Evolutionary conservation across 2,113 vertebrate genomes (phyloP), one percentile per base, ranked within the genome.

Genomic region (Halcyon malimbica): DNA sequence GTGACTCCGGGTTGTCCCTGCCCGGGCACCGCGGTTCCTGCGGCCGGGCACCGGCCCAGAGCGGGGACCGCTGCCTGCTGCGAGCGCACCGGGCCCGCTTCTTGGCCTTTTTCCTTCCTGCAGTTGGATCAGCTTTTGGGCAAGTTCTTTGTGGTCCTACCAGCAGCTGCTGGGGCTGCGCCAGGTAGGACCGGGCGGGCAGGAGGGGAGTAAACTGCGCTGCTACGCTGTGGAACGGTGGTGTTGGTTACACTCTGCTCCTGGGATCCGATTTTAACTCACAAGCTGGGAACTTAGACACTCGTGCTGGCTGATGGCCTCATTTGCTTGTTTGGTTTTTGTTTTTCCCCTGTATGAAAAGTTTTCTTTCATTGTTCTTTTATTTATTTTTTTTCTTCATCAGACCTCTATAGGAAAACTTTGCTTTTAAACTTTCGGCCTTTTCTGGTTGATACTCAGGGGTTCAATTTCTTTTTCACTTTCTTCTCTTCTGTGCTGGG

Each of bases 201-300:
- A 29, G 37, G 50, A 37, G 68, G 8, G 6, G 51, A 16, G 25
- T 1, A 13, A 21, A 11, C 10, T 4, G 21, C 16, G 21, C 16
- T n/a, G 56, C 51, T 6, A 0, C 1, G 2, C 6, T 13, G 26
- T 13, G 64, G 48, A 33, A 20, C 4, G 1, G 3, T 1, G 2
- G 39, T 11, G 80, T 16, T 28, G 1, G 59, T 9, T 42, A 15
- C 0, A 10, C 41, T 70, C 70, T 0, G 44, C 2, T 82, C 65
- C 46, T 2, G 26, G 14, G 29, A 2, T 13, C 31, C 0, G 5
- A 0, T 2, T 63, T 46, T 31, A 29, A 31, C 54, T 68, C 10
- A 0, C 33, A 25, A 28, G 12, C 46, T 12, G 7, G 21, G 3
- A 54, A 42, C n/a, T 11, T 10, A 37, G 11, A 6, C 7, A 1